Conservation (phyloP, 2,888 invertebrate genomes). For the Calameuta filiformis region DNA sequence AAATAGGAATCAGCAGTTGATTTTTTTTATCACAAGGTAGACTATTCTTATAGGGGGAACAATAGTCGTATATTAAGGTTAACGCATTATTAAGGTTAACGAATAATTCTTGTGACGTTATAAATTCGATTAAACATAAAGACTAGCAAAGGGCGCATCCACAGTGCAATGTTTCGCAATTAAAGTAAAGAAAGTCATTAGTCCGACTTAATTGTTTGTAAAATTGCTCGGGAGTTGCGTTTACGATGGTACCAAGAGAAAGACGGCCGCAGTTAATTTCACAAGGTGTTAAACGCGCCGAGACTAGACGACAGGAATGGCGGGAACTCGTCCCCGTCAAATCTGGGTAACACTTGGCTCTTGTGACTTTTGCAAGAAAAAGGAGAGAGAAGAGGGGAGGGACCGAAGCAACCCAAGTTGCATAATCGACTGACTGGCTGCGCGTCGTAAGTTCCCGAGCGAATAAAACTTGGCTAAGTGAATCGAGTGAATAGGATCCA, state of each 20-base stretch:
- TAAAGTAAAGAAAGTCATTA: conserved; percentile 1
- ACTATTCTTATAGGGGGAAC: too few relatives aligned
- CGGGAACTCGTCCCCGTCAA: neutral
- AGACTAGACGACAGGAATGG: neutral
- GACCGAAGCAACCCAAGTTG: conserved; percentile 28
- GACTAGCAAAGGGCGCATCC: too few relatives aligned
- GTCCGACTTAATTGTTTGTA: conserved; percentile 11
- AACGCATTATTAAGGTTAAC: too few relatives aligned
- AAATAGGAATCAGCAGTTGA: too few relatives aligned
- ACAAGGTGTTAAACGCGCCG: neutral
- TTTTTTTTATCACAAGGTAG: too few relatives aligned
- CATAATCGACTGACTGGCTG: conserved; percentile 48
- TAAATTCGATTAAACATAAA: too few relatives aligned
- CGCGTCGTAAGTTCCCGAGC: conserved; percentile 44
- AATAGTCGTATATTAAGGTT: too few relatives aligned
- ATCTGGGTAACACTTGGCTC: conserved; percentile 9
- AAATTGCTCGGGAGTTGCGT: conserved; percentile 2
- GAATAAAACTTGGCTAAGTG: conserved; percentile 55
- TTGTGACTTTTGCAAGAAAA: conserved; percentile 16
- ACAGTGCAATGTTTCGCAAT: neutral
- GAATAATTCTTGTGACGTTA: too few relatives aligned
- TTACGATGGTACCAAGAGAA: conserved; percentile 17
- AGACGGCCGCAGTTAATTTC: conserved; percentile 12
- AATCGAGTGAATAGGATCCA: conserved; percentile 49
- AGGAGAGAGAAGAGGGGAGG: conserved; percentile 9